These are phyloP conservation scores for Gymnocheta viridis DNA, from an alignment of 2,888 invertebrate genomes.

Conservation along the genomic window DNA sequence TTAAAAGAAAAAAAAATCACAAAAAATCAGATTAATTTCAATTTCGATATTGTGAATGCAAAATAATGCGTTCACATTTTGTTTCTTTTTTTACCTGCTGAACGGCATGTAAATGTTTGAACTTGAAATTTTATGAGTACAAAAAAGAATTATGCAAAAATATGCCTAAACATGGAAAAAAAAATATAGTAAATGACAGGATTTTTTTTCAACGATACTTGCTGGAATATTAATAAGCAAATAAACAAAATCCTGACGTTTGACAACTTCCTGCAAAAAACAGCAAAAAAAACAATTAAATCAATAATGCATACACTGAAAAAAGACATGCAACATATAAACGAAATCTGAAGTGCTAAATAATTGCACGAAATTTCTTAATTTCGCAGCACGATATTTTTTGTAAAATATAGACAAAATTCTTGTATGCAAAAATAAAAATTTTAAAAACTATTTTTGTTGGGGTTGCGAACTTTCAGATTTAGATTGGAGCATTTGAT, in stretches of 20 bases:
- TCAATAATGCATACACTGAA: not conserved
- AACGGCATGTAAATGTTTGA: slow-evolving; percentile 62
- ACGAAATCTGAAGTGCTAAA: too few relatives aligned
- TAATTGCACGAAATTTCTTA: too few relatives aligned
- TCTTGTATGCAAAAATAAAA: too few relatives aligned
- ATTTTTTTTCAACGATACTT: slow-evolving; percentile 8
- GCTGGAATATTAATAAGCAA: slow-evolving; percentile 5
- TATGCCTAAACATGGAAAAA: not conserved
- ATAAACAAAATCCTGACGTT: slow-evolving; percentile 46
- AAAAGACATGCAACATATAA: not conserved
- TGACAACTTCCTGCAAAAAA: slow-evolving; percentile 32
- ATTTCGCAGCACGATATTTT: too few relatives aligned
- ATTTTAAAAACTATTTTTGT: too few relatives aligned
- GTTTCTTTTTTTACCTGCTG: slow-evolving; percentile 8
- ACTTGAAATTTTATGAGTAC: slow-evolving; percentile 52
- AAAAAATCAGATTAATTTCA: slow-evolving; percentile 46
- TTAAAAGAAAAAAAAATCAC: slow-evolving; percentile 31
- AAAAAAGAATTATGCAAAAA: slow-evolving; percentile 31
- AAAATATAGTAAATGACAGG: slow-evolving; percentile 7
- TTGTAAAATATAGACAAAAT: too few relatives aligned
- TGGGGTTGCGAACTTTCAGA: too few relatives aligned
- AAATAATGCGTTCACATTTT: slow-evolving; percentile 65
- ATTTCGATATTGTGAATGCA: slow-evolving; percentile 59
- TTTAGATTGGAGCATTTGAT: too few relatives aligned
- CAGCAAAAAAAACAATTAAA: not conserved